Evolutionary conservation across 2,113 vertebrate genomes (phyloP).

Genomic region (Cyprinus carpio): DNA sequence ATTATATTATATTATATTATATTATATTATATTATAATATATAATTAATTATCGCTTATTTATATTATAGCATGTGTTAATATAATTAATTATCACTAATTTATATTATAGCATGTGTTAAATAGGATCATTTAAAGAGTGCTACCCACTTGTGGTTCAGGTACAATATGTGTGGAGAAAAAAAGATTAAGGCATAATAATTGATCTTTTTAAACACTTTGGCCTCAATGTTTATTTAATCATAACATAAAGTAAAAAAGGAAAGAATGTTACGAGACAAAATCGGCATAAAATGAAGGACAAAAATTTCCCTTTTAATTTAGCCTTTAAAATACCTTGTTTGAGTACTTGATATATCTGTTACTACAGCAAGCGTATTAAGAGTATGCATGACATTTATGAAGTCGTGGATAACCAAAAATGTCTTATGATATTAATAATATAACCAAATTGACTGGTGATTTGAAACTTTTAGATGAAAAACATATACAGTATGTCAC

Average conservation of each 20-base stretch:
- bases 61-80: too few relatives aligned
- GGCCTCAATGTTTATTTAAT: slow-evolving; percentile 51
- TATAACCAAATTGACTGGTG: background rate
- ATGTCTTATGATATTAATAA: slow-evolving; percentile 5
- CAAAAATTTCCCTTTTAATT: slow-evolving; percentile 35
- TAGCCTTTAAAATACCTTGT: background rate
- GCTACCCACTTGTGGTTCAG: background rate
- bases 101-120: too few relatives aligned
- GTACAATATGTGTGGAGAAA: background rate
- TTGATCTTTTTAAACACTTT: slow-evolving; percentile 41
- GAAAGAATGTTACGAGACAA: slow-evolving; percentile 14
- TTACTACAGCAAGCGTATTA: slow-evolving; percentile 3
- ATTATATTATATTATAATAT: too few relatives aligned
- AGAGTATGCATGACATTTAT: slow-evolving; percentile 14
- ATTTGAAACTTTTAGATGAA: background rate
- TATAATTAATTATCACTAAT: too few relatives aligned
- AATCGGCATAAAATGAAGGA: slow-evolving; percentile 9
- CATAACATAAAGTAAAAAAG: slow-evolving; percentile 43
- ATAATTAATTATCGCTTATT: too few relatives aligned
- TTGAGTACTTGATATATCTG: background rate
- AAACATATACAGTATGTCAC: background rate
- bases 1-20: too few relatives aligned
- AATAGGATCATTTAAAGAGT: background rate
- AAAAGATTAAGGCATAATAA: background rate
- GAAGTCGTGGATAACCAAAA: background rate